Conservation (phyloP, 2,797 vertebrate species). For the Poecilia gillii region DNA sequence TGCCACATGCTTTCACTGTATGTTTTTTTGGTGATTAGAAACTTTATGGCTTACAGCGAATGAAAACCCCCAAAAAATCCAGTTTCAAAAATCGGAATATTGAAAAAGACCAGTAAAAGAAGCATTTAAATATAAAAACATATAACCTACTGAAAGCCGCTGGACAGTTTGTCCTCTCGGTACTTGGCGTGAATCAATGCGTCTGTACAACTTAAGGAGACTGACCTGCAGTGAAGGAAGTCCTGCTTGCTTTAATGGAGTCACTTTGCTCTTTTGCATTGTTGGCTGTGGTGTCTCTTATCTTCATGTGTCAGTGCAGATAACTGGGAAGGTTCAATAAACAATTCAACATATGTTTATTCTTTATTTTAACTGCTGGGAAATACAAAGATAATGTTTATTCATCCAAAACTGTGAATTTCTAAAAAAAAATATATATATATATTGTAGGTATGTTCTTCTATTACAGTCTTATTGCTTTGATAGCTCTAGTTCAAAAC, state of each 20-base stretch:
- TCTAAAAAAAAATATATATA: background rate
- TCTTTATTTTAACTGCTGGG: background rate
- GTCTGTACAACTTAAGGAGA: background rate
- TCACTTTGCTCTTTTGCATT: no score
- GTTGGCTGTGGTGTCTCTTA: no score
- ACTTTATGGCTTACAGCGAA: background rate
- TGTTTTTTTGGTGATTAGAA: background rate
- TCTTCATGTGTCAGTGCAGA: background rate
- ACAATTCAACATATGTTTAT: constrained; percentile 3
- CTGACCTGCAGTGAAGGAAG: background rate
- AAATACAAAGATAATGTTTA: constrained; percentile 20
- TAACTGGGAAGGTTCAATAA: constrained; percentile 13
- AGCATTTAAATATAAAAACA: background rate
- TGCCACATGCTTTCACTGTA: background rate
- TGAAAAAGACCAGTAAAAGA: background rate
- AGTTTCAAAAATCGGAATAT: background rate
- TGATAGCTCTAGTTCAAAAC: background rate
- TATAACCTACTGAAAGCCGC: background rate
- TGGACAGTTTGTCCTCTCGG: background rate
- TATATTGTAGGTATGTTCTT: background rate
- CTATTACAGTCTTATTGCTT: background rate
- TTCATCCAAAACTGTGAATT: constrained; percentile 19
- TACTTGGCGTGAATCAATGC: background rate
- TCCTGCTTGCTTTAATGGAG: background rate
- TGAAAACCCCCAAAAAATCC: background rate